Percentiles rank a stretch among this genome's conserved stretches.
Conservation (phyloP, 2,797 vertebrate genomes). For the Salarias fasciatus region DNA sequence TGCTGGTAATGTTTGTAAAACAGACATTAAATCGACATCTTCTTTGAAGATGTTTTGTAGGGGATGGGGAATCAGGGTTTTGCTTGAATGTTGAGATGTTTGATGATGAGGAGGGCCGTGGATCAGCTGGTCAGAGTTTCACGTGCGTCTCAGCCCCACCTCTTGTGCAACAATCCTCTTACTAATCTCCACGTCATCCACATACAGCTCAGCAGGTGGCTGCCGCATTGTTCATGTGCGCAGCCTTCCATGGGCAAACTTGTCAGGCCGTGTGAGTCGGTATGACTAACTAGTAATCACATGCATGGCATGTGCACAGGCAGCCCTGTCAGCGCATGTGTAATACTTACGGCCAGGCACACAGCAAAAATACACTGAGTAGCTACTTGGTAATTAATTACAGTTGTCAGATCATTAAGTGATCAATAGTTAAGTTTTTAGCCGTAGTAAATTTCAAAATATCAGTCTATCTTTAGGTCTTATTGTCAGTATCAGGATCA, state of each 20-base stretch:
- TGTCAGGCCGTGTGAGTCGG: constrained; percentile 33
- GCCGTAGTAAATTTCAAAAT: too few relatives aligned
- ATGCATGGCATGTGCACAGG: constrained; percentile 5
- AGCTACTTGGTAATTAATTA: too few relatives aligned
- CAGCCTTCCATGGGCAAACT: constrained; percentile 13
- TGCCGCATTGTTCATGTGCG: constrained; percentile 42
- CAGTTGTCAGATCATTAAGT: too few relatives aligned
- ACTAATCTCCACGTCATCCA: constrained; percentile 39
- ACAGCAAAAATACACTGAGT: background rate
- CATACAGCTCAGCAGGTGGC: constrained; percentile 57
- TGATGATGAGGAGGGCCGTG: constrained; percentile 27
- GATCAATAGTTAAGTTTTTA: too few relatives aligned
- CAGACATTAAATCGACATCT: too few relatives aligned
- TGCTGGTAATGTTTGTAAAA: too few relatives aligned
- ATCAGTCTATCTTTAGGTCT: too few relatives aligned
- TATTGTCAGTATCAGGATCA: too few relatives aligned
- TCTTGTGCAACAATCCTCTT: constrained; percentile 68
- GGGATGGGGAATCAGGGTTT: background rate
- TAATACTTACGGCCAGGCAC: background rate
- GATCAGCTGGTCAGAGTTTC: constrained; percentile 51
- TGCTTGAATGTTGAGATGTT: constrained; percentile 6
- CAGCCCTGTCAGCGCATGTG: background rate
- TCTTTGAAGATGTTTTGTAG: too few relatives aligned
- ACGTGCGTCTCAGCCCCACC: constrained; percentile 34
- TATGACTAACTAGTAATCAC: constrained; percentile 27